These are phyloP conservation scores for Plodia interpunctella DNA, from an alignment of 1,140 invertebrate genomes.

Conservation along the genomic window DNA sequence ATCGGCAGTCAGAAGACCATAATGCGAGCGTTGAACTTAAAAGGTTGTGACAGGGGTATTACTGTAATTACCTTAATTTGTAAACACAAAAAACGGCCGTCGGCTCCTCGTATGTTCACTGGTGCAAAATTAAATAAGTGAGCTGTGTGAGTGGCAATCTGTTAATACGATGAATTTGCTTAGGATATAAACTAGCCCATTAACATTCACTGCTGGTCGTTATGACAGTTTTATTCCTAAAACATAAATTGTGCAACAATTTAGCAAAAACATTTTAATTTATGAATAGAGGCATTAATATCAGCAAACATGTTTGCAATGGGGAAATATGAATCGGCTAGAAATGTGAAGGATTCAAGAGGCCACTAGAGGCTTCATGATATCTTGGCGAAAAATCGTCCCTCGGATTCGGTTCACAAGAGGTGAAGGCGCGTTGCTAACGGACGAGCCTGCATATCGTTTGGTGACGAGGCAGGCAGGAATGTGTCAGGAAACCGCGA, in stretches of 20 bases:
- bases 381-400: constrained; percentile 33
- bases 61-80: constrained; percentile 68
- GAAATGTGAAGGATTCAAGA: constrained; percentile 1
- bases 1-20: constrained; percentile 23
- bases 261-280: constrained; percentile 21
- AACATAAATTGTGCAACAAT: constrained; percentile 25
- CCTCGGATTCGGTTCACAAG: constrained; percentile 22
- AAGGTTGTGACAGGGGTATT: constrained; percentile 63
- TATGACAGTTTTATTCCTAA: neutral
- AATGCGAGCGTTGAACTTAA: constrained; percentile 63
- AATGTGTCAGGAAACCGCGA: constrained; percentile 43
- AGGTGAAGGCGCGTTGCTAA: constrained; percentile 39
- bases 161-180: neutral
- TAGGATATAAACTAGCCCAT: neutral
- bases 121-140: constrained; percentile 45
- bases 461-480: constrained; percentile 44
- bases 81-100: constrained; percentile 58
- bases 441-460: constrained; percentile 52
- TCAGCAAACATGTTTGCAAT: neutral
- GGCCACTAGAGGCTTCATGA: constrained; percentile 12
- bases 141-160: constrained; percentile 1
- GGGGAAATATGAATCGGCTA: neutral
- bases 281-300: neutral
- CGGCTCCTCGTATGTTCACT: constrained; percentile 29
- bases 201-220: constrained; percentile 6